Conservation (phyloP, 2,113 vertebrate species). For the Neofelis nebulosa region DNA sequence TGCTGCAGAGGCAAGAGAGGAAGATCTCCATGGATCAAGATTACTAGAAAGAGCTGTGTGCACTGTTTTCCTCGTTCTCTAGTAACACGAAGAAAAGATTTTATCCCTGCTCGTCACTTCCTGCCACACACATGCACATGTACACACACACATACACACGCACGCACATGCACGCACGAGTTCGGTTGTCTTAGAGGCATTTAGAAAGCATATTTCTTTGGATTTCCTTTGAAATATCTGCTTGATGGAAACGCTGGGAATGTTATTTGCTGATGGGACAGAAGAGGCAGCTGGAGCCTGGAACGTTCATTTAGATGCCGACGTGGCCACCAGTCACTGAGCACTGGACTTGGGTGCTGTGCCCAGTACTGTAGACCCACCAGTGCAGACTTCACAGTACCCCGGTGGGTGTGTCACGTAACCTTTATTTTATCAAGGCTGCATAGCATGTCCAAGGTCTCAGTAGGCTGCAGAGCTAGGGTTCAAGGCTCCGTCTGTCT, state of each 20-base stretch:
- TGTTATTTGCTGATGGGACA: background rate
- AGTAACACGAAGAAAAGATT: background rate
- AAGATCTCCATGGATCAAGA: background rate
- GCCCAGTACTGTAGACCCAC: background rate
- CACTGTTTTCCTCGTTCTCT: background rate
- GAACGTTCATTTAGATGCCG: background rate
- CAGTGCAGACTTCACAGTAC: background rate
- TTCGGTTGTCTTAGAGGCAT: background rate
- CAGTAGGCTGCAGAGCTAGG: too few species aligned
- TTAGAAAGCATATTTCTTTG: background rate
- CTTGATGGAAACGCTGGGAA: background rate
- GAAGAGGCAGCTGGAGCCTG: background rate
- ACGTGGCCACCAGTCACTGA: too few species aligned
- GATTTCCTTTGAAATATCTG: background rate
- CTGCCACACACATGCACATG: background rate
- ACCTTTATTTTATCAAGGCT: background rate
- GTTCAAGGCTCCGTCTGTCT: background rate
- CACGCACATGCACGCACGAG: fast-evolving
- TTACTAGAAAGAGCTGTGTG: background rate
- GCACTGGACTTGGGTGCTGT: background rate
- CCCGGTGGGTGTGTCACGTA: fast-evolving
- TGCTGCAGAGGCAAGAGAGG: background rate
- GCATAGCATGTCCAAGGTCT: background rate
- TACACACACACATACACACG: fast-evolving
- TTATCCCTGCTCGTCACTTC: background rate